A percentile compares a stretch with the other conserved stretches of the same genome.
Evolutionary conservation across 2,113 vertebrate species (phyloP).

Genomic region (Oncorhynchus keta): DNA sequence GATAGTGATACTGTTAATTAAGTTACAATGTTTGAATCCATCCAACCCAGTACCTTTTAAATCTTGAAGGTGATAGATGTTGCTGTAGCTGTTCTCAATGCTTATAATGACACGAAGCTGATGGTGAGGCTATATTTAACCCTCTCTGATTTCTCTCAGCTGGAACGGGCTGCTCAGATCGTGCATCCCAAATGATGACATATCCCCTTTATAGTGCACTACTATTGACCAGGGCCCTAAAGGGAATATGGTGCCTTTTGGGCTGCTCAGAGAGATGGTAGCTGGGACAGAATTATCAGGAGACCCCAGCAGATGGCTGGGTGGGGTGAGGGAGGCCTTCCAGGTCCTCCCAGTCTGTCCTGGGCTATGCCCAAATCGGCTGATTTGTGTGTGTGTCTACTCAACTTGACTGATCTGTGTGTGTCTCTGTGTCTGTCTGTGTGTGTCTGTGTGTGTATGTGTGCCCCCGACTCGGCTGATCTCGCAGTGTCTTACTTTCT

Average conservation of each 20-base stretch:
- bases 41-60: too few relatives aligned
- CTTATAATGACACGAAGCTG: neutral
- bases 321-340: neutral
- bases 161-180: neutral
- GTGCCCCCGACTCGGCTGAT: too few relatives aligned
- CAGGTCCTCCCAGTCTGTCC: slow-evolving; percentile 45
- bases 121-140: slow-evolving; percentile 48
- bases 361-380: slow-evolving; percentile 5
- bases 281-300: slow-evolving; percentile 25
- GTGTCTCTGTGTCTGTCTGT: too few relatives aligned
- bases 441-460: too few relatives aligned
- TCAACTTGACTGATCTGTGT: neutral
- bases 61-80: neutral
- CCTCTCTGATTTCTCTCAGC: slow-evolving; percentile 20
- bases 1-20: neutral
- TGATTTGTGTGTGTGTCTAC: slow-evolving; percentile 19
- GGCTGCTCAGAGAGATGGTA: too few relatives aligned
- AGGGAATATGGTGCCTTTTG: too few relatives aligned
- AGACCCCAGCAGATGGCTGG: slow-evolving; percentile 41
- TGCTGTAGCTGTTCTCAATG: slow-evolving; percentile 1
- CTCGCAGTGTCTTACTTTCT: slow-evolving; percentile 58
- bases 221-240: too few relatives aligned
- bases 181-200: too few relatives aligned
- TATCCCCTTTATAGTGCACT: too few relatives aligned
- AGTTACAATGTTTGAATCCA: too few relatives aligned